Conservation (phyloP, 2,888 invertebrate species). For the Zonitis immaculata region DNA sequence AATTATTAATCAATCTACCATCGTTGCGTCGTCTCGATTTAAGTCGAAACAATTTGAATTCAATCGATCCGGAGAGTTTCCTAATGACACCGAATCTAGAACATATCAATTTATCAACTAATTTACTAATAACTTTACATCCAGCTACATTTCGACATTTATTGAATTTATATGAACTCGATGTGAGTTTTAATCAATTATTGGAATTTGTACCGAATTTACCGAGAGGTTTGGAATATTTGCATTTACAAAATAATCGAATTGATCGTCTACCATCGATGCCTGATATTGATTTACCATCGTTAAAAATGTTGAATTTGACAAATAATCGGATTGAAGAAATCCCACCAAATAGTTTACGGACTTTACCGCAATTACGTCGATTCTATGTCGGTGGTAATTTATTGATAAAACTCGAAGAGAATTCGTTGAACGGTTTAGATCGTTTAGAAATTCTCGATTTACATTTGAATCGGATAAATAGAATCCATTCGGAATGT, state of each 20-base stretch:
- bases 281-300: conserved; percentile 66
- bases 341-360: conserved; percentile 61
- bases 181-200: conserved; percentile 68
- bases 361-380: conserved; percentile 62
- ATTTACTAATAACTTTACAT: conserved; percentile 65
- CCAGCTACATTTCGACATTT: conserved; percentile 73
- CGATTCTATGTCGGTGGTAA: conserved; percentile 71
- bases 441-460: conserved; percentile 67
- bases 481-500: conserved; percentile 60
- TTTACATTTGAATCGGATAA: conserved; percentile 68
- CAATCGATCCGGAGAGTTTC: conserved; percentile 70
- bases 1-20: conserved; percentile 69
- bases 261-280: conserved; percentile 63
- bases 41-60: conserved; percentile 65
- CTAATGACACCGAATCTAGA: conserved; percentile 68
- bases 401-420: conserved; percentile 64
- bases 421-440: conserved; percentile 65
- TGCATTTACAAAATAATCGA: conserved; percentile 67
- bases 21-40: conserved; percentile 72
- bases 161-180: conserved; percentile 71
- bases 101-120: conserved; percentile 74
- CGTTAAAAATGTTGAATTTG: conserved; percentile 68
- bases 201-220: conserved; percentile 73
- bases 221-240: conserved; percentile 70
- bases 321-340: conserved; percentile 70